phyloP scores from a whole-genome alignment of 2,888 invertebrate genomes.

The Nasonovia ribisnigri region DNA sequence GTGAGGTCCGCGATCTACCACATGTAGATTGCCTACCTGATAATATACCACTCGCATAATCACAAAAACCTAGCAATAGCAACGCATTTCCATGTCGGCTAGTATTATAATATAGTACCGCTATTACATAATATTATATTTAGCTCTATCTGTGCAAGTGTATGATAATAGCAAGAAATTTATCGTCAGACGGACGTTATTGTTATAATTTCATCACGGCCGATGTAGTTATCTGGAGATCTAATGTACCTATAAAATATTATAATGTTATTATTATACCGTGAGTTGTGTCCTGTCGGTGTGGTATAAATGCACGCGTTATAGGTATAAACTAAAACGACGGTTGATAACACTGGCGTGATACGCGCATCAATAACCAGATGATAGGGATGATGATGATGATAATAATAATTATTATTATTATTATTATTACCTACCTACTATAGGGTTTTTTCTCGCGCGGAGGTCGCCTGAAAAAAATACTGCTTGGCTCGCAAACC shows the following conservation, averaged over 20 bases:
- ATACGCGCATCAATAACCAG: neutral
- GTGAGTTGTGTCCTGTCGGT: neutral
- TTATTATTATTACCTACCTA: neutral
- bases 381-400: slow-evolving; percentile 21
- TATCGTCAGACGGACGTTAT: neutral
- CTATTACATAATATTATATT: neutral
- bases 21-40: too few species aligned
- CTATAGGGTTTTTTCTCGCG: neutral
- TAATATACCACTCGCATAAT: too few species aligned
- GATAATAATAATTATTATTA: neutral
- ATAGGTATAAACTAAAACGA: neutral
- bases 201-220: neutral
- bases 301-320: neutral
- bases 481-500: slow-evolving; percentile 44
- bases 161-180: neutral
- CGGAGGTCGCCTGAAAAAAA: neutral
- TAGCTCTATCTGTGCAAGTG: neutral
- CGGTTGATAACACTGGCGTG: neutral
- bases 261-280: neutral
- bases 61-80: too few species aligned
- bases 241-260: neutral
- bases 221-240: neutral
- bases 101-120: too few species aligned
- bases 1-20: too few species aligned
- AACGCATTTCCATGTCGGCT: too few species aligned